A percentile compares a stretch with the other conserved stretches of the same genome.
Conservation (phyloP, 2,888 invertebrate species). For the Stenoptilia bipunctidactyla region DNA sequence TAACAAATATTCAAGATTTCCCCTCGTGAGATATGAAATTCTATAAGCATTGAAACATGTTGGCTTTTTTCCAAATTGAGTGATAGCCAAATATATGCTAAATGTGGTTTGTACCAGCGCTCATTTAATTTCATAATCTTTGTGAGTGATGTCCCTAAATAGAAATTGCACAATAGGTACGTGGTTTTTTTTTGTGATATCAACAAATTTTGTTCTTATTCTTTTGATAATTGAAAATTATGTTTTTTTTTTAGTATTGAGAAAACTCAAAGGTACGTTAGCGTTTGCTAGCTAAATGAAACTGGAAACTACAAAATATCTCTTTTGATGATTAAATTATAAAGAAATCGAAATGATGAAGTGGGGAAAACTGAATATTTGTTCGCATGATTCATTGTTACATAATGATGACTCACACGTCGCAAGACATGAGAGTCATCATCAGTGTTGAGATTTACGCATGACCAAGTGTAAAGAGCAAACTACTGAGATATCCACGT, state of each 20-base stretch:
- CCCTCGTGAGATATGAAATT: conserved; percentile 49
- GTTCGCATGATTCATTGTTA: conserved; percentile 31
- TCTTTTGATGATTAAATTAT: no score
- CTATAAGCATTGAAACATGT: conserved; percentile 24
- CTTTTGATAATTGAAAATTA: no score
- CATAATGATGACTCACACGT: conserved; percentile 51
- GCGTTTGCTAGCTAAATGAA: not conserved
- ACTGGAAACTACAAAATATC: not conserved
- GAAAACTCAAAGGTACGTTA: no score
- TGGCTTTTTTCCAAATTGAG: no score
- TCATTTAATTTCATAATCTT: not conserved
- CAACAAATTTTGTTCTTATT: no score
- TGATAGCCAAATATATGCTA: not conserved
- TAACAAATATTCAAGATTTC: conserved; percentile 69
- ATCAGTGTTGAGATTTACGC: conserved; percentile 19
- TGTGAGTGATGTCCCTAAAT: no score
- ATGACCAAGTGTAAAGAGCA: conserved; percentile 41
- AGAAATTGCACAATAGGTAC: no score
- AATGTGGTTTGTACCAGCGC: no score
- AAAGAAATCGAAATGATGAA: conserved; percentile 8
- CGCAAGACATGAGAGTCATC: conserved; percentile 26
- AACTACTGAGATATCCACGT: conserved; percentile 38
- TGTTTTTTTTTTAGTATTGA: no score
- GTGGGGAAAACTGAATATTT: conserved; percentile 69
- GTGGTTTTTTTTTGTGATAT: no score